Percentiles rank a stretch among this genome's conserved stretches.
These are phyloP conservation scores for Rotaria magnacalcarata DNA, from an alignment of 2,888 invertebrate species.

Conservation along the genomic window DNA sequence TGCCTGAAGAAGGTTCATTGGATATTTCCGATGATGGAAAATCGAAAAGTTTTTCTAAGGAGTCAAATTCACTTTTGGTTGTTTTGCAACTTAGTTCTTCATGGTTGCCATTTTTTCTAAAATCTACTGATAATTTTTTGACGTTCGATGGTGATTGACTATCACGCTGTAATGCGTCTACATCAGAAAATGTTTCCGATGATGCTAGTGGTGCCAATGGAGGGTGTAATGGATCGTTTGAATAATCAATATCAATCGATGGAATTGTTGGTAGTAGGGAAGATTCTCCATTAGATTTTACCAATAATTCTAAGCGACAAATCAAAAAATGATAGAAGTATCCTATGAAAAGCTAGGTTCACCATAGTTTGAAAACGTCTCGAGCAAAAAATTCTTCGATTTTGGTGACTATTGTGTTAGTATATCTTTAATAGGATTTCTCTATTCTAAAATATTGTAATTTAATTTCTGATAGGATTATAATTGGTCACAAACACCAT, in stretches of 20 bases:
- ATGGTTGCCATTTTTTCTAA: not conserved
- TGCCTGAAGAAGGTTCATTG: no score
- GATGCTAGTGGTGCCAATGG: constrained; percentile 58
- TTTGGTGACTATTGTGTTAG: no score
- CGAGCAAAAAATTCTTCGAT: no score
- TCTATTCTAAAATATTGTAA: no score
- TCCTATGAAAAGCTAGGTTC: not conserved
- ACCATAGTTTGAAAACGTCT: no score
- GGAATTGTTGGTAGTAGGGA: not conserved
- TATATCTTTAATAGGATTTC: no score
- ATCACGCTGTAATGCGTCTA: constrained; percentile 43
- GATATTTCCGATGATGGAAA: constrained; percentile 18
- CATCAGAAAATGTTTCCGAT: constrained; percentile 56
- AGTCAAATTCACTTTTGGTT: constrained; percentile 13
- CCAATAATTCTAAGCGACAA: not conserved
- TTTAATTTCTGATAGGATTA: no score
- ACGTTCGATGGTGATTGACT: not conserved
- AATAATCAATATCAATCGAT: constrained; percentile 46
- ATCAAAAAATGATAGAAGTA: not conserved
- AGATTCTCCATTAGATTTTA: not conserved
- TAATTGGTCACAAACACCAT: no score
- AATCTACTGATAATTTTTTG: not conserved
- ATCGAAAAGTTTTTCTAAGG: not conserved
- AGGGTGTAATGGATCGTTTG: constrained; percentile 51
- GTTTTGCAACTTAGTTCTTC: not conserved